A percentile compares a stretch with the other conserved stretches of the same genome.
These are phyloP conservation scores for honey bee (Apis mellifera) DNA, from an alignment of 1,140 invertebrate genomes.

Conservation along the genomic window Amel_HAv3.1 CM009938.2:2336501-2337000, in stretches of 20 bases:
- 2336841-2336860: not conserved
- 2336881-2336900: not conserved
- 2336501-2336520: not conserved
- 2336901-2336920: not conserved
- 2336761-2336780: conserved; percentile 56
- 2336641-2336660: not conserved
- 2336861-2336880: not conserved
- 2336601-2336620: not conserved
- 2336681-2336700: conserved; percentile 63
- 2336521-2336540: not conserved
- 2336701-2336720: conserved; percentile 62
- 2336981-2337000: not conserved
- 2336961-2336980: not conserved
- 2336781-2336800: conserved; percentile 43
- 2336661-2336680: conserved; percentile 41
- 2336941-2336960: too few species aligned
- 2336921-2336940: conserved; percentile 5
- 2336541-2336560: too few species aligned
- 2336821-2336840: conserved; percentile 38
- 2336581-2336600: too few species aligned
- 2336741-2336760: conserved; percentile 74
- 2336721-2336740: conserved; percentile 69
- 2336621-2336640: not conserved
- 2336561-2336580: not conserved
- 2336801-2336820: conserved; percentile 48